Base-by-base conservation (phyloP, 2,113 vertebrate genomes). In the Lepus europaeus region DNA sequence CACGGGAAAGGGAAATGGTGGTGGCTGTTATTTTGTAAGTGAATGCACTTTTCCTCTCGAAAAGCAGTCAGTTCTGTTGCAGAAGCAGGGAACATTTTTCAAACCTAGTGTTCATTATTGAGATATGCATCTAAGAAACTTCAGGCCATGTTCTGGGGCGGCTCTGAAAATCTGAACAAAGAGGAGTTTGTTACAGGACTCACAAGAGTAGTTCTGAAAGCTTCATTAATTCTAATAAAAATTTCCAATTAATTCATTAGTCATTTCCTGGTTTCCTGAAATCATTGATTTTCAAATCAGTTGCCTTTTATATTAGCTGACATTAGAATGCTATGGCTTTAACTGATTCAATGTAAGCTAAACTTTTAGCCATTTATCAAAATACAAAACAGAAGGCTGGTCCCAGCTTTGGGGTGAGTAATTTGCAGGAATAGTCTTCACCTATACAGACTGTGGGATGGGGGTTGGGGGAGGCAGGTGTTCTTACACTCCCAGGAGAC, bases 221-320 rank as follows among this genome's bases (percentile, higher is more conserved):
- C 78, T 93, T 93, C 92, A 88, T 96, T 94, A 96, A 97, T 91
- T 64, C 20, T 61, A 69, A 86, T 85, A 61, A 94, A 76, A 83
- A 96, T 93, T 96, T 85, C 73, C 92, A 51, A 97, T 97, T 96
- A 95, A 97, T 97, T 95, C 93, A 81, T 89, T 89, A 49, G 16
- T 95, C 90, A 91, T 66, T 98, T 97, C 96, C 96, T 97, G 95
- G 79, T 78, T 96, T 93, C 92, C 70, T 91, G 78, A 39, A 96
- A 90, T 45, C 76, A 95, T 85, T 63, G 17, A 9, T 88, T 94
- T 96, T 94, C 93, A 90, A 33, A 85, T 85, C 29, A 80, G 64
- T 36, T 87, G 61, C 64, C 49, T 91, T 93, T 73, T 66, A 88
- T 78, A 51, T 79, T 74, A 74, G 68, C n/a, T 82, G 10, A 77